phyloP scores from a whole-genome alignment of 1,140 invertebrate genomes.

The Heliconius congener region DNA sequence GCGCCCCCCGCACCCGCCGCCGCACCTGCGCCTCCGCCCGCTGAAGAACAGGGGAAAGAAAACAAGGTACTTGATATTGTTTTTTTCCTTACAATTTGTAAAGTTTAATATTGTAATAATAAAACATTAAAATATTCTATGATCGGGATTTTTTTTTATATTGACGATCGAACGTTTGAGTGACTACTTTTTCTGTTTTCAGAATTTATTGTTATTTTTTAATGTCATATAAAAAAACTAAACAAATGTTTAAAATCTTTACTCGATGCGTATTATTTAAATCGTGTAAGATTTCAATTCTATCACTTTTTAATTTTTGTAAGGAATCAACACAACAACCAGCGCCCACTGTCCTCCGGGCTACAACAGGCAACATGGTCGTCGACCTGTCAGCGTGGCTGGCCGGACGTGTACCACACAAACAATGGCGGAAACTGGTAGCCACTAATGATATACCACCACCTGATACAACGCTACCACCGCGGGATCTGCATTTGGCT shows the following conservation, averaged over 20 bases:
- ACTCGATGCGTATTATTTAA: no score
- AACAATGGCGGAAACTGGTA: constrained; percentile 64
- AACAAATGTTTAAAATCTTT: no score
- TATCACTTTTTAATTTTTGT: background rate
- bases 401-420: constrained; percentile 65
- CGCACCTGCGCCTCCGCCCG: constrained; percentile 38
- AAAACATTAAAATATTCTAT: no score
- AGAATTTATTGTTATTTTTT: no score
- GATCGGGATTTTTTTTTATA: no score
- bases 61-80: constrained; percentile 46
- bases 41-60: constrained; percentile 58
- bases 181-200: no score
- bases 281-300: no score
- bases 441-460: constrained; percentile 45
- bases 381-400: constrained; percentile 77
- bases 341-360: constrained; percentile 33
- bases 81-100: background rate
- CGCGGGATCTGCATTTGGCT: constrained; percentile 61
- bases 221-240: no score
- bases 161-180: no score
- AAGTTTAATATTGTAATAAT: no score
- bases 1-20: constrained; percentile 50
- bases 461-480: constrained; percentile 40
- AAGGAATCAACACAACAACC: constrained; percentile 24
- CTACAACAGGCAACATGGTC: constrained; percentile 54